These are phyloP conservation scores for Turritopsis dohrnii DNA, from an alignment of 30 jellyfish, hydroid and myxozoan species.

Conservation along the genomic window DNA sequence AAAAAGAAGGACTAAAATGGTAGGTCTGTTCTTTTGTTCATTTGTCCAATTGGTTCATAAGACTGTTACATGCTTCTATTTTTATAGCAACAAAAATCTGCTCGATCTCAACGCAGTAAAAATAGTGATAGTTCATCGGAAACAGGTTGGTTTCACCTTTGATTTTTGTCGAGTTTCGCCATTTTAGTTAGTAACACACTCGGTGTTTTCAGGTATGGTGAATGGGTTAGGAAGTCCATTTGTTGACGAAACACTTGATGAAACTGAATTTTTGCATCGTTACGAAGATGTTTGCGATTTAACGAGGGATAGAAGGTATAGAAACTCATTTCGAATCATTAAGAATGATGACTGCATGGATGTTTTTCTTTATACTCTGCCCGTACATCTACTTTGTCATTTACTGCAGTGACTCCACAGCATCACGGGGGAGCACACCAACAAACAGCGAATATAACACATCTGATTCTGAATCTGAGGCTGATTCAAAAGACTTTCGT, in stretches of 20 bases:
- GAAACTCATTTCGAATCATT: neutral
- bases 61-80: no score
- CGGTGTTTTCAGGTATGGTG: neutral
- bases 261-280: constrained; percentile 43
- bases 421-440: constrained; percentile 61
- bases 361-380: neutral
- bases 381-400: neutral
- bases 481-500: constrained; percentile 30
- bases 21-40: neutral
- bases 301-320: constrained; percentile 19
- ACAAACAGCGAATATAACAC: constrained; percentile 90
- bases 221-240: neutral
- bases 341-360: neutral
- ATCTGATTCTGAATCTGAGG: constrained; percentile 86
- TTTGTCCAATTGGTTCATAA: neutral
- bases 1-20: neutral
- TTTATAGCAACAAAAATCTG: constrained; percentile 12
- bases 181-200: neutral
- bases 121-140: neutral
- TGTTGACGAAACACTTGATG: constrained; percentile 27
- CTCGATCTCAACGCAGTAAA: constrained; percentile 1
- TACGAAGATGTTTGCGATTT: constrained; percentile 29
- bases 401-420: constrained; percentile 15
- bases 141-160: neutral
- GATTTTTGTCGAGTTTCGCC: neutral